These are phyloP conservation scores for Sepioteuthis lessoniana DNA, from an alignment of 2,888 invertebrate species.

Conservation along the genomic window DNA sequence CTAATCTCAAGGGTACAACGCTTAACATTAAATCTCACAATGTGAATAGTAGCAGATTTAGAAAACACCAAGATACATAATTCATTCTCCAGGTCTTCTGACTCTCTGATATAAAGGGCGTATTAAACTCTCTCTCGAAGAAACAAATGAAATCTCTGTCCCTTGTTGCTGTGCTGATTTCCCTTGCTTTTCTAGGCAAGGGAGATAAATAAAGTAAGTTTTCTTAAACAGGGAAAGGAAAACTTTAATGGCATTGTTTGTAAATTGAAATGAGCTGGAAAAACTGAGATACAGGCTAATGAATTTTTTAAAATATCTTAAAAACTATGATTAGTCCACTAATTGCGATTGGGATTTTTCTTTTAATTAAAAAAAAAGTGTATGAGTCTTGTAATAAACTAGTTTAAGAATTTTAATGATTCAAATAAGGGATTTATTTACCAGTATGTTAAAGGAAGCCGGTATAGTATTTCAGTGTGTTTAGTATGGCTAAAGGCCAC, in stretches of 20 bases:
- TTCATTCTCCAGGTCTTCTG: conserved; percentile 33
- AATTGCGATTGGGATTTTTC: no score
- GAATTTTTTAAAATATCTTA: no score
- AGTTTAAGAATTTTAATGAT: no score
- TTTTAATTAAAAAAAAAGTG: no score
- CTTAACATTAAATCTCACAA: not conserved
- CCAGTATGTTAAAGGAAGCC: no score
- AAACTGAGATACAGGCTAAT: not conserved
- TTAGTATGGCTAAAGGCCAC: no score
- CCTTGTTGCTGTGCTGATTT: not conserved
- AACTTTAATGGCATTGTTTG: not conserved
- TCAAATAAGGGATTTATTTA: no score
- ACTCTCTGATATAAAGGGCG: not conserved
- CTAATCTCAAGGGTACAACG: not conserved
- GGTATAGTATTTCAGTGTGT: no score
- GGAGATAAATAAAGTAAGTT: not conserved
- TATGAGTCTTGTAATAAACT: no score
- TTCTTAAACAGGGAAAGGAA: no score
- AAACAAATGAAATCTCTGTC: not conserved
- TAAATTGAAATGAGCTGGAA: not conserved
- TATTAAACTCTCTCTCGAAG: not conserved
- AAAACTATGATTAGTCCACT: no score
- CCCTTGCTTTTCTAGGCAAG: not conserved
- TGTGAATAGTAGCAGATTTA: not conserved
- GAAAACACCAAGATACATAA: conserved; percentile 12